phyloP scores from a whole-genome alignment of 2,113 vertebrate species.

The Cheilinus undulatus region DNA sequence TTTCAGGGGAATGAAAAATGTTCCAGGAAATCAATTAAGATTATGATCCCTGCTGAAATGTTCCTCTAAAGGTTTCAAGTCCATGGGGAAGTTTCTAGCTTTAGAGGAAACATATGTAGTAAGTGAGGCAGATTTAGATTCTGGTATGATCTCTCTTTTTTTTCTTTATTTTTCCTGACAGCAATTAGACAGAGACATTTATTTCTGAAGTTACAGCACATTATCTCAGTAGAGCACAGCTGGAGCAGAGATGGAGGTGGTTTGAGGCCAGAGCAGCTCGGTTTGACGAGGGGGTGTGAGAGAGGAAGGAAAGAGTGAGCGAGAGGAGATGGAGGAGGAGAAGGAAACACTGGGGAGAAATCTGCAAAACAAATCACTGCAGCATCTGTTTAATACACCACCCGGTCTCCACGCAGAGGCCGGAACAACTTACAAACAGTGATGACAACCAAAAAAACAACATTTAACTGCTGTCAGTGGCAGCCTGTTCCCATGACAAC shows the following conservation, averaged over 20 bases:
- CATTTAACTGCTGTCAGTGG: neutral
- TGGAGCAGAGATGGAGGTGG: slow-evolving; percentile 12
- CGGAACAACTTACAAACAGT: slow-evolving; percentile 9
- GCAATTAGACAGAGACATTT: no score
- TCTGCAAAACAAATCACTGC: slow-evolving; percentile 57
- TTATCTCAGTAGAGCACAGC: slow-evolving; percentile 21
- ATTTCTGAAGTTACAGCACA: neutral
- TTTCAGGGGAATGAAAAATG: no score
- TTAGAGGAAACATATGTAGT: neutral
- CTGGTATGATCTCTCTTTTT: neutral
- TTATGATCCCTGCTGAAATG: no score
- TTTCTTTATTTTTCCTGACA: neutral
- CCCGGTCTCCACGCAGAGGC: slow-evolving; percentile 4
- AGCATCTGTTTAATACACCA: neutral
- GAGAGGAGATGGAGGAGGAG: neutral
- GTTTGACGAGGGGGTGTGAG: slow-evolving; percentile 34
- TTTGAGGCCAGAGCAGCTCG: slow-evolving; percentile 49
- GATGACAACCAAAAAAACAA: neutral
- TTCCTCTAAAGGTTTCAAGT: no score
- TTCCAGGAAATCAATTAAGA: no score
- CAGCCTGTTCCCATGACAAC: slow-evolving; percentile 32
- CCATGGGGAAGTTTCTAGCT: no score
- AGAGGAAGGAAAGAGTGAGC: slow-evolving; percentile 28
- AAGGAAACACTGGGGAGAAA: slow-evolving; percentile 16
- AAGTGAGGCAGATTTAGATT: neutral